phyloP scores from a whole-genome alignment of 2,113 vertebrate species.

The Oxyura jamaicensis region DNA sequence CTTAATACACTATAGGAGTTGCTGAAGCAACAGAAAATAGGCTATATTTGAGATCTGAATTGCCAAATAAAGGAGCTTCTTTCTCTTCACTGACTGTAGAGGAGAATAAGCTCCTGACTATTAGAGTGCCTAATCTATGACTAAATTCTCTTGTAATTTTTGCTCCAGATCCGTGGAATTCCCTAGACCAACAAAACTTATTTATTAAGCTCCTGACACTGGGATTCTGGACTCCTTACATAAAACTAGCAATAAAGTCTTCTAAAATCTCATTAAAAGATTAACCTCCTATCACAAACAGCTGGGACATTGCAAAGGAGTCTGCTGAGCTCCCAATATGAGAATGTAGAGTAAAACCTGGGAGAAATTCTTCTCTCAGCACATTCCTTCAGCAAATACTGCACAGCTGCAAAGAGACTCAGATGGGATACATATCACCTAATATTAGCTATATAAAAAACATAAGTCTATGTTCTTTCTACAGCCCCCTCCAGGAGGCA shows the following conservation, averaged over 20 bases:
- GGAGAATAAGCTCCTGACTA: neutral
- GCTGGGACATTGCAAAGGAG: neutral
- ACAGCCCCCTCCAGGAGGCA: neutral
- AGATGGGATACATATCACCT: neutral
- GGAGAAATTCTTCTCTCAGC: neutral
- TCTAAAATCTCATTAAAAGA: slow-evolving; percentile 64
- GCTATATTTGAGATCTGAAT: neutral
- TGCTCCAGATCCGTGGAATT: neutral
- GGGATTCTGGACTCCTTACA: neutral
- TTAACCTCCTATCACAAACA: slow-evolving; percentile 33
- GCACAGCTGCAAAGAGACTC: neutral
- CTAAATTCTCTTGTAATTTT: neutral
- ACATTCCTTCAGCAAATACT: neutral
- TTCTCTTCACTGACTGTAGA: neutral
- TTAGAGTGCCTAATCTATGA: neutral
- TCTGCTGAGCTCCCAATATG: neutral
- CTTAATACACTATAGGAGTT: neutral
- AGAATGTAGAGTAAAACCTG: neutral
- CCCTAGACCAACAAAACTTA: slow-evolving; percentile 1
- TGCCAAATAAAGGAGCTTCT: neutral
- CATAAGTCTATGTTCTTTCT: neutral
- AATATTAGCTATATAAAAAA: neutral
- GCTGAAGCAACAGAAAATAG: neutral
- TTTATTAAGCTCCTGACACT: slow-evolving; percentile 7
- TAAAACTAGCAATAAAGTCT: slow-evolving; percentile 11